Evolutionary conservation across 23 tunicate genomes (phyloP).

Genomic region (Clavelina lepadiformis): DNA sequence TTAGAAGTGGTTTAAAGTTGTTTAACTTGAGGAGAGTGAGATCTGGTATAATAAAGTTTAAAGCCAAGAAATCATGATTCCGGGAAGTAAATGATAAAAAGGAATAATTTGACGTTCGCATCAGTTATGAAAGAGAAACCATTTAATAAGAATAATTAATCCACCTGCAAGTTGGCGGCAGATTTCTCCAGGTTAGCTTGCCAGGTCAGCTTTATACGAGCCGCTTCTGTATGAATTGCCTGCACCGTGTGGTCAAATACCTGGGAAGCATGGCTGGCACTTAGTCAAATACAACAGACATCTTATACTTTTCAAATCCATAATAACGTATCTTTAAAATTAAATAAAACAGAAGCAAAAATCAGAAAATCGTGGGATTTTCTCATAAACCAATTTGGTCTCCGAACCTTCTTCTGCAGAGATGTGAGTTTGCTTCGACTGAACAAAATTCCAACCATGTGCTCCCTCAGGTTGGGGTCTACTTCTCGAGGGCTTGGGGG

Average conservation of each 20-base stretch:
- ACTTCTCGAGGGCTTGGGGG: constrained; percentile 59
- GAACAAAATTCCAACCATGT: constrained; percentile 77
- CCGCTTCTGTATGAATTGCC: constrained; percentile 48
- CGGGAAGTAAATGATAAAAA: no score
- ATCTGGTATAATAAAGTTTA: no score
- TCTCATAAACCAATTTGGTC: neutral
- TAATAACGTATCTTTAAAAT: no score
- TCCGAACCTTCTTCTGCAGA: constrained; percentile 52
- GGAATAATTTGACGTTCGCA: no score
- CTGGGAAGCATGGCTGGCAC: constrained; percentile 13
- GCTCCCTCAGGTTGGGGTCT: constrained; percentile 66
- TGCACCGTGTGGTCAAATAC: constrained; percentile 66
- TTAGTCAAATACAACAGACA: no score
- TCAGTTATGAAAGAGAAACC: no score
- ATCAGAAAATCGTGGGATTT: neutral
- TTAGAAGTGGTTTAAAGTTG: no score
- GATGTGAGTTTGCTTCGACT: constrained; percentile 63
- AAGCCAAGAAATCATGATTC: no score
- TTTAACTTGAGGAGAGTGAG: no score
- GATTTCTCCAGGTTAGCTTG: constrained; percentile 9
- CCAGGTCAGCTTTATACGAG: constrained; percentile 36
- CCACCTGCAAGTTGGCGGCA: neutral
- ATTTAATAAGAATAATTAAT: no score
- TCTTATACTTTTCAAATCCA: no score
- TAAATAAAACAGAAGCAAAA: no score